Base-by-base conservation (phyloP, 2,888 invertebrate species). In the Spialia ferax region DNA sequence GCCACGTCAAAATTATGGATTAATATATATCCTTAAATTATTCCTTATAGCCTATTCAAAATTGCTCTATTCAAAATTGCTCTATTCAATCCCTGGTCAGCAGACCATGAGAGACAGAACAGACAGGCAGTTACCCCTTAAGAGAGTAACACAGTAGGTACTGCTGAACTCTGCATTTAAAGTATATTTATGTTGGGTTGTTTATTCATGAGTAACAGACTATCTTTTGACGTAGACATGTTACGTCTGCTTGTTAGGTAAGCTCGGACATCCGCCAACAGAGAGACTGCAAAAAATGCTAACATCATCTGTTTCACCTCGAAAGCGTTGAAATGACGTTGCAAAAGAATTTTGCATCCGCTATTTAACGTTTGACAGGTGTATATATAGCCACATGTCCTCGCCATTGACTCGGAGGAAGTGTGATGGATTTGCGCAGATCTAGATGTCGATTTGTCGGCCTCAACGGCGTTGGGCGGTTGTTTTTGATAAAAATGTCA, bases 401-500 rank as follows among this genome's bases (percentile, higher is more conserved):
- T 93, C 91, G 93, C 89, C 91, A 93, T 93, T 93, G 93, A 93
- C 91, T 91, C 83, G 83, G 83, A 82, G 83, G 89, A 87, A 87
- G 86, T 82, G 78, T 86, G 88, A 89, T 90, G 84, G 87, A 88
- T 90, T 84, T 86, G 88, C 86, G 83, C 87, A 82, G 84, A 86
- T 86, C 87, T 85, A 80, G 77, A 76, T 79, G 81, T 82, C 84
- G 80, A 86, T 84, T 83, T 79, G 81, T 75, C 83, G 87, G 85
- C 85, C 88, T 88, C 87, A 80, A 83, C 82, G 81, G 76, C 82
- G 85, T 86, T 83, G 82, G 86, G 83, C 86, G 85, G 87, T 89
- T 90, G 91, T 89, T 93, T 92, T 92, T 86, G 84, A 89, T 91
- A 92, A 93, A 91, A 92, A 89, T 92, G 89, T 87, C 89, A 88